These are phyloP conservation scores for Eurystomus glaucurus DNA, from an alignment of 2,797 vertebrate genomes.

Conservation along the genomic window DNA sequence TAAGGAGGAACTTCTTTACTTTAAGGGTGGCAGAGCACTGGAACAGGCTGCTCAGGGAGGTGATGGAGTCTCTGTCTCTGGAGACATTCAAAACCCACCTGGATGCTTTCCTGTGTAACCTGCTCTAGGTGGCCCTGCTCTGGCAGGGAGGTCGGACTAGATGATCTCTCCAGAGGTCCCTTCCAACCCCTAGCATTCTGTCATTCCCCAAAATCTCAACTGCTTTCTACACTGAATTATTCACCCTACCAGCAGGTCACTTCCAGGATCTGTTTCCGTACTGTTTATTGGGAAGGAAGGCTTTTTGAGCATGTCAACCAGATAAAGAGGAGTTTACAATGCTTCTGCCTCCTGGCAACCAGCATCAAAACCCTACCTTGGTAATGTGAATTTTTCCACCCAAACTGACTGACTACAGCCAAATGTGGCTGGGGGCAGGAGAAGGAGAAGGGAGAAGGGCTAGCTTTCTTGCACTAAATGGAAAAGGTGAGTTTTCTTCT, in stretches of 20 bases:
- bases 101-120: too few species aligned
- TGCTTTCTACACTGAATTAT: not conserved
- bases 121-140: too few species aligned
- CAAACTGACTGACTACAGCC: not conserved
- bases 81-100: too few species aligned
- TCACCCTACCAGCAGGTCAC: not conserved
- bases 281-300: not conserved
- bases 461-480: not conserved
- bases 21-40: too few species aligned
- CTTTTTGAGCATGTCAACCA: not conserved
- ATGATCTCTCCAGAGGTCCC: too few species aligned
- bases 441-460: not conserved
- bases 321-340: not conserved
- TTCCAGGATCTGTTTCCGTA: not conserved
- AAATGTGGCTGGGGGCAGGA: not conserved
- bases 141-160: too few species aligned
- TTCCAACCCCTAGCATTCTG: too few species aligned
- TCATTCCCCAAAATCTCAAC: not conserved
- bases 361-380: not conserved
- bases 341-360: not conserved
- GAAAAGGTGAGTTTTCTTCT: not conserved
- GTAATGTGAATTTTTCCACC: not conserved
- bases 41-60: too few species aligned
- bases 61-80: too few species aligned
- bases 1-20: too few species aligned